These are phyloP conservation scores for Brachyopa scutellaris DNA, from an alignment of 2,888 invertebrate species.

Conservation along the genomic window DNA sequence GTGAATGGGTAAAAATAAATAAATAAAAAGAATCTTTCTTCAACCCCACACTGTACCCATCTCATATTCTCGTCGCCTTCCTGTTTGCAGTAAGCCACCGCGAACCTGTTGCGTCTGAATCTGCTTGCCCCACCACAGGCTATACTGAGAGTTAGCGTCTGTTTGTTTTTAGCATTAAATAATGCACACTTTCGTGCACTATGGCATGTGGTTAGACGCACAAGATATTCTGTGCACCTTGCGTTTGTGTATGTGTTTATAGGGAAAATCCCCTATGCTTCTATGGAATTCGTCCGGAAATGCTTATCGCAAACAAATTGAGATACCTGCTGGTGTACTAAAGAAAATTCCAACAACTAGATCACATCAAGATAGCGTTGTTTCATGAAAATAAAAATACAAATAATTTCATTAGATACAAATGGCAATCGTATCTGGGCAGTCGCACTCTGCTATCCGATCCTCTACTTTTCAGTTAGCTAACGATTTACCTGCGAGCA, in stretches of 20 bases:
- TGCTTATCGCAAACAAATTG: constrained; percentile 64
- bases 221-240: constrained; percentile 31
- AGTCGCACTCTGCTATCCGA: background rate
- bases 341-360: constrained; percentile 23
- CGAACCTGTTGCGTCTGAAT: constrained; percentile 33
- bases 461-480: constrained; percentile 34
- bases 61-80: constrained; percentile 15
- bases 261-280: constrained; percentile 22
- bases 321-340: constrained; percentile 18
- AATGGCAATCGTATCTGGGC: constrained; percentile 53
- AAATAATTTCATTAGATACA: constrained; percentile 56
- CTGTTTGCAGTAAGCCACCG: constrained; percentile 38
- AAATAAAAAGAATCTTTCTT: too few species aligned
- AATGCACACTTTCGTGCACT: constrained; percentile 49
- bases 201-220: constrained; percentile 58
- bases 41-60: constrained; percentile 8
- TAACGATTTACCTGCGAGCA: constrained; percentile 37
- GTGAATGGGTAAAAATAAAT: too few species aligned
- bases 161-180: constrained; percentile 57
- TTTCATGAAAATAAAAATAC: constrained; percentile 17
- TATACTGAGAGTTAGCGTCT: constrained; percentile 56
- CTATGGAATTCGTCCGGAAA: constrained; percentile 63
- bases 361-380: constrained; percentile 35
- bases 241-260: background rate
- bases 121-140: constrained; percentile 45